Conservation (phyloP, 2,888 invertebrate species). For the Enchytraeus crypticus region DNA sequence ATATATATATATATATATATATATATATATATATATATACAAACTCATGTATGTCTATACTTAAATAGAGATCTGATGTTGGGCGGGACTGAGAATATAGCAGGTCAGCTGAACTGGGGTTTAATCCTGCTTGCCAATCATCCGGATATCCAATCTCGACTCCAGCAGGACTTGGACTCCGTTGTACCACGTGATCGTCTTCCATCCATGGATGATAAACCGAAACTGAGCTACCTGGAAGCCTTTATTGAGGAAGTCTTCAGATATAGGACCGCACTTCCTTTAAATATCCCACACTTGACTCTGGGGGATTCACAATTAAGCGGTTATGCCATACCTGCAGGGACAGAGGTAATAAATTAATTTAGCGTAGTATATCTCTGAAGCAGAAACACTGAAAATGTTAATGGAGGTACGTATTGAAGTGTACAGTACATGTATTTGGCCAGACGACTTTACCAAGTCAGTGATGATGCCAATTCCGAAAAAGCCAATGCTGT, state of each 20-base stretch:
- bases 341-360: background rate
- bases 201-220: conserved; percentile 3
- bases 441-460: too few relatives aligned
- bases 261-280: conserved; percentile 3
- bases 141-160: background rate
- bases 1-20: too few relatives aligned
- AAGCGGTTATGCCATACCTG: background rate
- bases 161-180: conserved; percentile 2
- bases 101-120: background rate
- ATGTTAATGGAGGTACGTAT: too few relatives aligned
- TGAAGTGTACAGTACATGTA: too few relatives aligned
- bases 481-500: too few relatives aligned
- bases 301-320: background rate
- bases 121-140: background rate
- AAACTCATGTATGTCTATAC: too few relatives aligned
- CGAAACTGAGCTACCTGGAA: background rate
- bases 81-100: conserved; percentile 7
- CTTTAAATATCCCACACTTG: background rate
- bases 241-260: conserved; percentile 5
- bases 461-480: too few relatives aligned
- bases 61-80: conserved; percentile 1
- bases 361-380: too few relatives aligned
- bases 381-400: too few relatives aligned
- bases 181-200: background rate
- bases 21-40: too few relatives aligned